These are phyloP conservation scores for Orcinus orca DNA, from an alignment of 2,113 vertebrate species.

Conservation along the genomic window DNA sequence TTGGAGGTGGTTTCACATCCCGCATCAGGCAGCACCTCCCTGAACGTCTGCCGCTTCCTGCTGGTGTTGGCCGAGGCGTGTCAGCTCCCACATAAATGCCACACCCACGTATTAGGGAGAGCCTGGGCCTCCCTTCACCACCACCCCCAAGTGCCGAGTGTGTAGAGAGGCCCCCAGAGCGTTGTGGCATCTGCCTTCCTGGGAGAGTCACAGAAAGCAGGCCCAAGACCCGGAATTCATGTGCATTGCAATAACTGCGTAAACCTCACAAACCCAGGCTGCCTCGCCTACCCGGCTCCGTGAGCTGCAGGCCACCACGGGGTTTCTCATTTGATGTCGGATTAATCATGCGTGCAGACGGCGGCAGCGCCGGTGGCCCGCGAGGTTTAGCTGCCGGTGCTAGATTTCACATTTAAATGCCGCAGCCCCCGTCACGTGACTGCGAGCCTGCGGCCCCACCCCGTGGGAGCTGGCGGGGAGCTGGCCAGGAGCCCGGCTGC, in stretches of 20 bases:
- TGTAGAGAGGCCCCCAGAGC: background rate
- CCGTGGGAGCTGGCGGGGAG: too few relatives aligned
- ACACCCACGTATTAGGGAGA: background rate
- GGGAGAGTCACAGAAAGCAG: background rate
- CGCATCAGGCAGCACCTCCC: fast-evolving
- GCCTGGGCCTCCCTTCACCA: background rate
- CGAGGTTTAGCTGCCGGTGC: fast-evolving
- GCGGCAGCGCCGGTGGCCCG: background rate
- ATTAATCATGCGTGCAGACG: background rate
- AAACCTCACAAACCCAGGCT: conserved; percentile 21
- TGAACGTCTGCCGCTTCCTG: background rate
- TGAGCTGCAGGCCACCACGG: fast-evolving
- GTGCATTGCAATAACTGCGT: background rate
- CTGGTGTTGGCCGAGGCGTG: background rate
- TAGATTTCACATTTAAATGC: background rate
- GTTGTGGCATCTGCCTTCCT: background rate
- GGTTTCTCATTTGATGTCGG: background rate
- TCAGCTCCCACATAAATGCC: background rate
- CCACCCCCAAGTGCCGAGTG: background rate
- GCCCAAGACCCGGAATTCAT: background rate
- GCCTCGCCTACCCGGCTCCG: background rate
- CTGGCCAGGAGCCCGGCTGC: fast-evolving
- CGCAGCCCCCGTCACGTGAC: background rate
- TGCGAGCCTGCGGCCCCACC: background rate
- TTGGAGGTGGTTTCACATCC: background rate